Evolutionary conservation across 2,797 vertebrate species (phyloP), one percentile per base, ranked within the genome.

Genomic region (Syndactyla subalaris): DNA sequence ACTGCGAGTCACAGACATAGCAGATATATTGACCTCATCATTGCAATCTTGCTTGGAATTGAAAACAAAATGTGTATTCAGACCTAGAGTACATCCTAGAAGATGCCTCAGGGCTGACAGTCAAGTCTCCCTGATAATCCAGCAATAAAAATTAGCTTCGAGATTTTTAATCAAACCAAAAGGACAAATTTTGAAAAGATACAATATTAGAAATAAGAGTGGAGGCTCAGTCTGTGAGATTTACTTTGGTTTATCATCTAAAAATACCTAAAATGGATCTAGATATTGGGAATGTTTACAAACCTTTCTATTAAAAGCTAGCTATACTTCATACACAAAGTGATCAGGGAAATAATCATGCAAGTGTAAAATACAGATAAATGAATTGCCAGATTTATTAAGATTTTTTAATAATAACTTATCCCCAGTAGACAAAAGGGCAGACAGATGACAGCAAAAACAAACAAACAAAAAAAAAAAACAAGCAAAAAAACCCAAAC

Each of bases 101-200:
- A 80, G n/a, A 21, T 12, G 3, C 7, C 76, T 75, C 55, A 73
- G 29, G 24, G 4, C 9, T 79, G 23, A 34, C 7, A 61, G 23
- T 38, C 32, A 59, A 77, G 18, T 18, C 6, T 36, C 12, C 55
- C 62, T 34, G 20, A 19, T 72, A 78, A 51, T 19, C 16, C 32
- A 57, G 63, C 77, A 82, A 70, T 4, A 85, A 83, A 85, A 87
- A 18, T 39, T 14, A 54, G 2, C 18, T 75, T 73, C 36, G 51
- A 91, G 27, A 26, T 46, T 82, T 82, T 88, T 82, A 30, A 83
- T 74, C 39, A 79, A 77, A 71, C 6, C 22, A 80, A 29, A 93
- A 85, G 18, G 10, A 52, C 29, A 39, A 85, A 88, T 59, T 79
- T 32, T 83, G 29, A 9, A 27, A 16, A 55, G 43, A 18, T 6